Percentiles rank a stretch among this genome's conserved stretches.
Evolutionary conservation across 2,888 invertebrate genomes (phyloP).

Genomic region (Antheraea assamensis): DNA sequence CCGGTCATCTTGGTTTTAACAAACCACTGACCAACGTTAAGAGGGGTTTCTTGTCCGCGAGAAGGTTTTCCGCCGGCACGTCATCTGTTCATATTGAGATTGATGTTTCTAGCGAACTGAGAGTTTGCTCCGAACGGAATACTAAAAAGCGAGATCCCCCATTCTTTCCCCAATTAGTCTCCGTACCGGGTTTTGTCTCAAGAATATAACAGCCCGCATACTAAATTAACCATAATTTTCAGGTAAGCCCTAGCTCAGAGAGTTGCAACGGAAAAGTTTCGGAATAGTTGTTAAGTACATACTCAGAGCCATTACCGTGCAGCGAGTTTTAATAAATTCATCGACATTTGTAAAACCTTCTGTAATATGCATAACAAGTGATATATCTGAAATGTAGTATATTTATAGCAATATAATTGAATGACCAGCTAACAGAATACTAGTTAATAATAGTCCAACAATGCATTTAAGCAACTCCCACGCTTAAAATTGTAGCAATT

Average conservation of each 20-base stretch:
- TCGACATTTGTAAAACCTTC: background rate
- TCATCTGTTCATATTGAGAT: slow-evolving; percentile 79
- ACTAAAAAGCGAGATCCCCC: slow-evolving; percentile 69
- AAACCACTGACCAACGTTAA: slow-evolving; percentile 48
- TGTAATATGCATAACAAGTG: background rate
- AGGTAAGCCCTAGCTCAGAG: slow-evolving; percentile 28
- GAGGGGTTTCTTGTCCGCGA: slow-evolving; percentile 75
- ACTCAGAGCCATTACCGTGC: background rate
- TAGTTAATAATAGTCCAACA: background rate
- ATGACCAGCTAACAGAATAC: too few relatives aligned
- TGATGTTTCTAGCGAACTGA: slow-evolving; percentile 70
- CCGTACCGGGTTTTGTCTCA: slow-evolving; percentile 67
- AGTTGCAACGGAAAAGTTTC: slow-evolving; percentile 12
- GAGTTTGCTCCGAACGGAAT: slow-evolving; percentile 64
- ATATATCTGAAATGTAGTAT: background rate
- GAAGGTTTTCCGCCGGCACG: slow-evolving; percentile 69
- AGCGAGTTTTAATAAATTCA: background rate
- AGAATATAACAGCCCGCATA: slow-evolving; percentile 70
- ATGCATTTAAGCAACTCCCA: background rate
- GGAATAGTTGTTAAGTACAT: slow-evolving; percentile 10
- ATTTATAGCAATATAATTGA: background rate
- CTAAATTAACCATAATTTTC: slow-evolving; percentile 75
- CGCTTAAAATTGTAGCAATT: background rate
- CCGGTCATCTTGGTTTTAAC: slow-evolving; percentile 30
- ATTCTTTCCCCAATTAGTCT: slow-evolving; percentile 77